Conservation (phyloP, 2,797 vertebrate species). For the Phoeniculus purpureus region DNA sequence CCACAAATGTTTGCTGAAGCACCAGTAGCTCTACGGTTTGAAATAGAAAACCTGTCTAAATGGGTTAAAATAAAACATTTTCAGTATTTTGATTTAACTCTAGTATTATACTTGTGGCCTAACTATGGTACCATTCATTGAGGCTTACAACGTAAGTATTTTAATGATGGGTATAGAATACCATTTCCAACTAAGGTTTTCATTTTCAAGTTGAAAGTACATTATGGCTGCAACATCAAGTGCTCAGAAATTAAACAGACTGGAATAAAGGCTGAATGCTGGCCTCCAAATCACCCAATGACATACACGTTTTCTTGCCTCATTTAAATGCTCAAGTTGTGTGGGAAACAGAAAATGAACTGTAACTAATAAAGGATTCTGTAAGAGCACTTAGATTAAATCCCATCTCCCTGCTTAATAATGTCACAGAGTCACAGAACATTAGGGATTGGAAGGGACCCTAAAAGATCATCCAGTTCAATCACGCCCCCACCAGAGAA, state of each 20-base stretch:
- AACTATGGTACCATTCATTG: neutral
- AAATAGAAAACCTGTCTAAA: neutral
- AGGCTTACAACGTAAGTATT: neutral
- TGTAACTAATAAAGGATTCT: neutral
- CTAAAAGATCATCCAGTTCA: too few relatives aligned
- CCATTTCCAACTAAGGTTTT: constrained; percentile 2
- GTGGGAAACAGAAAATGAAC: neutral
- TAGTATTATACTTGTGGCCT: neutral
- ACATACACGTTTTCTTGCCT: neutral
- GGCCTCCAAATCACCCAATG: neutral
- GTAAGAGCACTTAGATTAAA: neutral
- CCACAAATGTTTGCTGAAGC: neutral
- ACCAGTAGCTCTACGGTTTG: neutral
- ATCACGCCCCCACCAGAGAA: too few relatives aligned
- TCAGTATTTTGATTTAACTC: neutral
- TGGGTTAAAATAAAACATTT: neutral
- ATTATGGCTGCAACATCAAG: neutral
- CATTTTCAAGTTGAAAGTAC: constrained; percentile 13
- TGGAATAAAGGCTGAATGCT: neutral
- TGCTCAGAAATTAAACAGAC: neutral
- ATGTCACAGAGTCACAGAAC: too few relatives aligned
- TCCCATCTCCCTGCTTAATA: neutral
- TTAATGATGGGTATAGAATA: neutral
- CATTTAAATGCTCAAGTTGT: neutral
- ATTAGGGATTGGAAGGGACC: too few relatives aligned